These are phyloP conservation scores for Choristoneura fumiferana DNA, from an alignment of 1,140 invertebrate genomes.

Conservation along the genomic window DNA sequence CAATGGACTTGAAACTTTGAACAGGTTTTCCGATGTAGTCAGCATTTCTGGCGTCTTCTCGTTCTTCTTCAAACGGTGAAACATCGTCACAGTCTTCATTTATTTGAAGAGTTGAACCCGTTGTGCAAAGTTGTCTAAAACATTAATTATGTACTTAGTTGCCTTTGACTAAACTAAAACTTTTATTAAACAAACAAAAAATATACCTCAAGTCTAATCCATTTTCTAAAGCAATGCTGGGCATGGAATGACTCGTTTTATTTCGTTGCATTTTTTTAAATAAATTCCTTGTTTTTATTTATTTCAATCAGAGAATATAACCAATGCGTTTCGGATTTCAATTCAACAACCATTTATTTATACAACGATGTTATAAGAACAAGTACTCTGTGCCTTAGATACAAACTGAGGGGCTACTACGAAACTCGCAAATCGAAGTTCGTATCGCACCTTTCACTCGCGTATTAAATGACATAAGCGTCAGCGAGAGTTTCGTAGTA, in stretches of 20 bases:
- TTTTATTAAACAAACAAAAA: constrained; percentile 22
- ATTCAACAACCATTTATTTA: too few relatives aligned
- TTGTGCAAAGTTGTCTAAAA: constrained; percentile 53
- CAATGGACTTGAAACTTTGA: constrained; percentile 40
- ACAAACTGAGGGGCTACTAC: too few relatives aligned
- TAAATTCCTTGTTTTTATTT: too few relatives aligned
- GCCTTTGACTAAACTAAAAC: too few relatives aligned
- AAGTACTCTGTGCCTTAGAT: too few relatives aligned
- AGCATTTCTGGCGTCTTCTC: constrained; percentile 25
- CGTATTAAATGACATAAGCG: too few relatives aligned
- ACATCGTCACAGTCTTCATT: constrained; percentile 50
- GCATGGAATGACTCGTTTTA: background rate
- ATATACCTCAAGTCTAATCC: constrained; percentile 58
- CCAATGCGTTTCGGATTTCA: too few relatives aligned
- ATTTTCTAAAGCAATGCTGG: constrained; percentile 48
- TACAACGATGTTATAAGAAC: too few relatives aligned
- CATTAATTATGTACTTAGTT: constrained; percentile 22
- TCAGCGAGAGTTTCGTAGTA: too few relatives aligned
- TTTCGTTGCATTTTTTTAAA: background rate
- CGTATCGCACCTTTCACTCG: too few relatives aligned
- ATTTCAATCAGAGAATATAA: too few relatives aligned
- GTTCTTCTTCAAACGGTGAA: constrained; percentile 29
- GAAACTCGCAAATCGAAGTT: too few relatives aligned
- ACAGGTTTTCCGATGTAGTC: constrained; percentile 56
- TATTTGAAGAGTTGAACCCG: constrained; percentile 61